Conservation (phyloP, 2,888 invertebrate species). For the Caenorhabditis japonica region DNA sequence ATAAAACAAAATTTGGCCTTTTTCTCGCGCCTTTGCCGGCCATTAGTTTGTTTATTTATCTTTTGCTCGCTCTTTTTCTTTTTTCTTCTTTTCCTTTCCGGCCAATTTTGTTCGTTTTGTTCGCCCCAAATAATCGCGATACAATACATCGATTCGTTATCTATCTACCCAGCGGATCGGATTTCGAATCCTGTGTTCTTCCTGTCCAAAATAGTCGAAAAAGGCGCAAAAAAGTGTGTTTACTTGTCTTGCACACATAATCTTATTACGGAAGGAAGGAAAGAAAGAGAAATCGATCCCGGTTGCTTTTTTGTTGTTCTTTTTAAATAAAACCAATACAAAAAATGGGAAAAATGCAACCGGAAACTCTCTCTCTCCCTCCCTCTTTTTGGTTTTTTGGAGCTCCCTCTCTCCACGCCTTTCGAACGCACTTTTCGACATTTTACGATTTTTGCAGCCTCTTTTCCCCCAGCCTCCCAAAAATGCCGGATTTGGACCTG, state of each 20-base stretch:
- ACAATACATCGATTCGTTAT: too few relatives aligned
- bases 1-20: neutral
- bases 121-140: too few relatives aligned
- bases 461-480: conserved; percentile 8
- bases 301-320: conserved; percentile 12
- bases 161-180: too few relatives aligned
- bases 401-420: conserved; percentile 10
- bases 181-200: too few relatives aligned
- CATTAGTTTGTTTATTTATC: neutral
- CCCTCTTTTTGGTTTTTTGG: conserved; percentile 9
- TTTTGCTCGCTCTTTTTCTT: neutral
- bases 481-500: conserved; percentile 51
- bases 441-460: conserved; percentile 10
- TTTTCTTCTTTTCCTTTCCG: neutral
- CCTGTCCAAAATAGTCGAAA: too few relatives aligned
- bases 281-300: conserved; percentile 36
- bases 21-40: neutral
- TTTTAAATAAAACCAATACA: conserved; percentile 17
- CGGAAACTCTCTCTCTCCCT: conserved; percentile 25
- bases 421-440: conserved; percentile 33
- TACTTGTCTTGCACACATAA: too few relatives aligned
- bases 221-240: too few relatives aligned
- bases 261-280: too few relatives aligned
- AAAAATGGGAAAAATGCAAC: conserved; percentile 37
- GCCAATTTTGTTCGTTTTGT: too few relatives aligned